Evolutionary conservation across 2,113 vertebrate species (phyloP).

Genomic region (Promerops cafer): DNA sequence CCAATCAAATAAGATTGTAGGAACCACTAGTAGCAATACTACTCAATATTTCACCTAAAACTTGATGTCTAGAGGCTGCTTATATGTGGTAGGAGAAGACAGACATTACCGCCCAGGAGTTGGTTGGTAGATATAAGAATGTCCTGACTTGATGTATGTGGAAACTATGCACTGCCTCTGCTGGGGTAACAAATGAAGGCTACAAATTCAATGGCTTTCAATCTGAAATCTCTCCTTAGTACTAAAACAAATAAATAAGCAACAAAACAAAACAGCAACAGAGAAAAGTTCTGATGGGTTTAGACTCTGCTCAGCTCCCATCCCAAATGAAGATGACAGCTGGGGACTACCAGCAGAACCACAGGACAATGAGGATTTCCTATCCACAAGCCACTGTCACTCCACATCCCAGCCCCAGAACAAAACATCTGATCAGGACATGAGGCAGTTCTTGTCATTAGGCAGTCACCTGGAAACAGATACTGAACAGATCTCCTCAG

Average conservation of each 20-base stretch:
- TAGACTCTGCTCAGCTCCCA: not conserved
- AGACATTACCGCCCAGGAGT: not conserved
- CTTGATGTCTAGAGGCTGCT: not conserved
- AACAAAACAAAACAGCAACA: not conserved
- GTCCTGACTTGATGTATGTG: not conserved
- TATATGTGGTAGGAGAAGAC: not conserved
- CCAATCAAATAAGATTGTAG: not conserved
- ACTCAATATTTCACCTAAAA: not conserved
- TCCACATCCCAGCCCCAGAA: not conserved
- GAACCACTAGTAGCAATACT: not conserved
- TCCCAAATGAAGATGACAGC: not conserved
- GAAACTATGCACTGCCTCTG: not conserved
- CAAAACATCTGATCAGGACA: not conserved
- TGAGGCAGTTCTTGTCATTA: not conserved
- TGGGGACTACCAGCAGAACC: not conserved
- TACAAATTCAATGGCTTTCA: not conserved
- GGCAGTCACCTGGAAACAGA: not conserved
- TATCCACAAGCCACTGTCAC: not conserved
- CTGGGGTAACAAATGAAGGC: not conserved
- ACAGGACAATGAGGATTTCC: not conserved
- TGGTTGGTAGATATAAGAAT: not conserved
- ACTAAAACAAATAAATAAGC: not conserved
- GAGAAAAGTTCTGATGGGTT: not conserved
- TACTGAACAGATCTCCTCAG: not conserved
- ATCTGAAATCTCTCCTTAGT: not conserved